A percentile compares a stretch with the other conserved stretches of the same genome.
Evolutionary conservation across 2,888 invertebrate genomes (phyloP).

Genomic region (Pseudoips prasinana): DNA sequence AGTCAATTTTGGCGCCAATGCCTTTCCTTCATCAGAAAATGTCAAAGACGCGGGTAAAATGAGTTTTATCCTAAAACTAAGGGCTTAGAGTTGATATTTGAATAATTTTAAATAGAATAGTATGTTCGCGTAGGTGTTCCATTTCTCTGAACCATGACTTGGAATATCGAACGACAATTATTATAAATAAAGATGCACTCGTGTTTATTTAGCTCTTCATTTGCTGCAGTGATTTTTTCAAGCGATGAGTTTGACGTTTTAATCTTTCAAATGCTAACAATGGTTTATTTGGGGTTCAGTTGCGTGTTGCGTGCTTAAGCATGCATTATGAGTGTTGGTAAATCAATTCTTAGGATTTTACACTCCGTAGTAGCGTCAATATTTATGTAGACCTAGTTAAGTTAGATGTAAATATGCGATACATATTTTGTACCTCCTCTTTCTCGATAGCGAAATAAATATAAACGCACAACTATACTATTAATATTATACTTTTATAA

Average conservation of each 20-base stretch:
- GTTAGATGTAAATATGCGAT: too few species aligned
- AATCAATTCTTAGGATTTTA: conserved; percentile 24
- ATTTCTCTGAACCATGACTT: conserved; percentile 73
- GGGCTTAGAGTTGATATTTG: not conserved
- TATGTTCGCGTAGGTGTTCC: conserved; percentile 70
- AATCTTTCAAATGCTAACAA: conserved; percentile 25
- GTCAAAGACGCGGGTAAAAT: not conserved
- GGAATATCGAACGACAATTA: conserved; percentile 64
- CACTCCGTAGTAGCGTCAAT: conserved; percentile 11
- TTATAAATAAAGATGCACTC: conserved; percentile 72
- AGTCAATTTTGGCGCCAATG: conserved; percentile 74
- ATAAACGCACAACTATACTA: too few species aligned
- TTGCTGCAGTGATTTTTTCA: conserved; percentile 64
- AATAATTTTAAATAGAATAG: conserved; percentile 14
- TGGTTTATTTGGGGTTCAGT: conserved; percentile 17
- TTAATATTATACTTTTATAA: too few species aligned
- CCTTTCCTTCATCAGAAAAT: conserved; percentile 19
- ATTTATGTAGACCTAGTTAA: too few species aligned
- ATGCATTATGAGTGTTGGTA: conserved; percentile 17
- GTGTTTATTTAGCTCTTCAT: conserved; percentile 78
- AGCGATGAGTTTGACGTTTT: conserved; percentile 33
- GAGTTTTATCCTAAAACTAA: not conserved
- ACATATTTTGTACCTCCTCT: too few species aligned
- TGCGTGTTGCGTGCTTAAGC: conserved; percentile 20
- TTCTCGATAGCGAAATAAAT: too few species aligned